Conservation (phyloP, 2,888 invertebrate genomes). For the Andrena minutula region DNA sequence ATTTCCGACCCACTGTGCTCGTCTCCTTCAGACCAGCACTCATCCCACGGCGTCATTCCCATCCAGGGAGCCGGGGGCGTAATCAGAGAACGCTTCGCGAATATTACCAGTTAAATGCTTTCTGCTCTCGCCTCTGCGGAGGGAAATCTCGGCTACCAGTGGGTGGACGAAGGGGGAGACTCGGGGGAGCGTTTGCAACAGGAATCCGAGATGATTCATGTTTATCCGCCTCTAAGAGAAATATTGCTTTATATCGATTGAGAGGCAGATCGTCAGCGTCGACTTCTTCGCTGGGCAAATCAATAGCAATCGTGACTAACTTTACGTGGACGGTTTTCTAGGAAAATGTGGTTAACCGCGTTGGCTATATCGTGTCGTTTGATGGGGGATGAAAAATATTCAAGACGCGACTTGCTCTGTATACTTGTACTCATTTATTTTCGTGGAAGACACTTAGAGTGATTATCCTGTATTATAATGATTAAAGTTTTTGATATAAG, state of each 20-base stretch:
- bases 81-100: constrained; percentile 67
- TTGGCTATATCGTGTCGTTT: too few relatives aligned
- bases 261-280: too few relatives aligned
- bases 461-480: too few relatives aligned
- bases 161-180: constrained; percentile 3
- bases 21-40: constrained; percentile 43
- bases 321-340: too few relatives aligned
- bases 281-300: too few relatives aligned
- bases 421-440: too few relatives aligned
- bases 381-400: too few relatives aligned
- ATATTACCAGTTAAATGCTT: constrained; percentile 73
- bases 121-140: constrained; percentile 39
- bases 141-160: constrained; percentile 18
- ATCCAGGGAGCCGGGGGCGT: constrained; percentile 52
- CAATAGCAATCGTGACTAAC: too few relatives aligned
- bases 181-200: constrained; percentile 26
- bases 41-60: constrained; percentile 39
- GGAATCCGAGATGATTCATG: constrained; percentile 7
- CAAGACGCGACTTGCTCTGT: too few relatives aligned
- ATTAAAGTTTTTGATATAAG: too few relatives aligned
- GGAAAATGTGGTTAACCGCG: too few relatives aligned
- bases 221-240: neutral
- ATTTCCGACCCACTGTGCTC: constrained; percentile 76
- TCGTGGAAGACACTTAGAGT: too few relatives aligned
- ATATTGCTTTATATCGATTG: neutral